Percentiles rank a stretch among this genome's conserved stretches.
phyloP scores from a whole-genome alignment of 2,797 vertebrate species.

The Anabas testudineus region DNA sequence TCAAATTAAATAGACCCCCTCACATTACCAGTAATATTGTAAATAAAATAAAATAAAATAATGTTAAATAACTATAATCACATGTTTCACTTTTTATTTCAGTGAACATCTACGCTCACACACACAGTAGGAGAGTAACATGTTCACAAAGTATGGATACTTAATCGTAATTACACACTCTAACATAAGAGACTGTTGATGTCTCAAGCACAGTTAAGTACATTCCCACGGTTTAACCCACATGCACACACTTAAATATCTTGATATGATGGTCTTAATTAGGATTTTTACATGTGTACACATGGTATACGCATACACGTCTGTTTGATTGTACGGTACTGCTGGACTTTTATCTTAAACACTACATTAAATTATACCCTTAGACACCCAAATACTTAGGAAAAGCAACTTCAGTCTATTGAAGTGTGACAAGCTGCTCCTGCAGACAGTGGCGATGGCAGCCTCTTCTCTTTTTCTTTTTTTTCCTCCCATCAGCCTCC shows the following conservation, averaged over 20 bases:
- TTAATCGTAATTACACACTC: constrained; percentile 59
- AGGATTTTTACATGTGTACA: no score
- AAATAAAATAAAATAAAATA: no score
- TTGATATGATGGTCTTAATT: constrained; percentile 27
- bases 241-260: constrained; percentile 38
- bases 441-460: constrained; percentile 48
- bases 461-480: constrained; percentile 44
- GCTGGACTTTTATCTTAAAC: constrained; percentile 26
- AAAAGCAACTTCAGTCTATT: constrained; percentile 31
- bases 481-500: constrained; percentile 31
- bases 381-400: constrained; percentile 39
- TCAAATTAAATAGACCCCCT: not conserved
- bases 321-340: constrained; percentile 31
- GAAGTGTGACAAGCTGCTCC: constrained; percentile 54
- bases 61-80: not conserved
- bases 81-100: not conserved
- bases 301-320: constrained; percentile 25
- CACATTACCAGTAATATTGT: not conserved
- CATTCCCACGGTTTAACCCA: constrained; percentile 19
- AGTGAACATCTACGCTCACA: not conserved
- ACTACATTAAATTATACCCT: constrained; percentile 35
- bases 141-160: constrained; percentile 43
- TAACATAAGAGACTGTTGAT: constrained; percentile 45
- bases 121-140: constrained; percentile 6
- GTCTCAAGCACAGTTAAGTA: constrained; percentile 56